Base-by-base conservation (phyloP, 1,140 invertebrate genomes). In the Microplitis mediator region DNA sequence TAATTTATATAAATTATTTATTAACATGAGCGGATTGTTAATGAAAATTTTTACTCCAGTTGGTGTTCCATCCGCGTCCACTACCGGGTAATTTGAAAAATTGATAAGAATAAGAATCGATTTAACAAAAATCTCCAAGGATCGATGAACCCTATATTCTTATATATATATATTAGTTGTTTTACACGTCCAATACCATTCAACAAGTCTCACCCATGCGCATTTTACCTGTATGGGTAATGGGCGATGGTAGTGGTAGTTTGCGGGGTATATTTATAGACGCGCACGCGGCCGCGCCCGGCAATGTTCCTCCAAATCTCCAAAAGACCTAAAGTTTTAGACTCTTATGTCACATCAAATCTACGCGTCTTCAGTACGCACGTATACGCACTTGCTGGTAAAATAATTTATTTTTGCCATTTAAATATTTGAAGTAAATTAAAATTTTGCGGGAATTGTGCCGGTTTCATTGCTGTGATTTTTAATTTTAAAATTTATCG, bases 131-230 rank as follows among this genome's bases (percentile, higher is more conserved):
- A 54, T n/a, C n/a, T 14, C 14, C 11, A 16, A 54, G 52, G 14
- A 54, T 54, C 52, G 52, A 54, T 54, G 52, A 54, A n/a, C 52
- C 52, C 16, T 45, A 6, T 6, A 39, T 8, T 39, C 36, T 5
- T 9, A 9, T 6, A 45, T 45, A 45, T 45, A 45, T 11, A 45
- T 45, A 9, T 45, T 6, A 45, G 6, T 45, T 45, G 5, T 45
- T 3, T 45, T 45, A 9, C 2, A 45, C 39, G 8, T 45, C 39
- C 9, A 45, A 60, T 36, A 60, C 45, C 13, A 65, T 39, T 63
- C 64, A 66, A 73, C 71, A 73, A 63, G 71, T 73, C 13, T 52
- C 39, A 45, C 36, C 36, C 39, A 63, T 68, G 35, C 9, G 23
- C 51, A 34, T 13, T 35, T 16, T 16, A 39, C 36, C 16, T 35